Evolutionary conservation across 23 tunicate genomes (phyloP), one percentile per base, ranked within the genome.

Genomic region (Botrylloides violaceus): DNA sequence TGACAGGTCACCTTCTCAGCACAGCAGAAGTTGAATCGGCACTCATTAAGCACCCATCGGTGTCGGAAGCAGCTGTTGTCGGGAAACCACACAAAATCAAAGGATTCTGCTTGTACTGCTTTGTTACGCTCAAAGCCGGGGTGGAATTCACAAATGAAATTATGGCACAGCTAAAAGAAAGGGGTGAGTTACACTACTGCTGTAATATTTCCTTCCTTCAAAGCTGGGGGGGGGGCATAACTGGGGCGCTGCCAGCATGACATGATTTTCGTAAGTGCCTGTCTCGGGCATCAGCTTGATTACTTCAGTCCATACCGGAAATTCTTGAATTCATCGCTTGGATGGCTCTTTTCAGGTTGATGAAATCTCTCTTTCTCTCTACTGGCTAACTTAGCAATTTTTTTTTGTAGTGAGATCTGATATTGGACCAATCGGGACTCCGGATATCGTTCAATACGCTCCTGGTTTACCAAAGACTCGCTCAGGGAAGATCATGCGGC

Each of bases 11-110:
- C 55, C 57, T 88, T 27, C 79, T 88, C 34, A 82, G 88, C 72
- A 88, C 96, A 3, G 88, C 88, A 28, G 88, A 88, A 78, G 82
- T 88, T 38, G 96, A 88, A 73, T 88, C 96, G 3, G 76, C 83
- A 6, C 68, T 88, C 28, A 82, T 82, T 27, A 77, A 82, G 63
- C 88, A 88, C 49, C 72, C 81, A 3, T 76, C 73, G 18, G 98
- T 92, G 2, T 74, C 93, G 39, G 98, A 92, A 66, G 81, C 98
- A 35, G 98, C 98, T 0, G 93, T 85, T 26, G 92, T 92, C 3
- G 84, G 87, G 2, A 77, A 73, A 55, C 96, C 96, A 12, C 90
- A 88, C 36, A 19, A 65, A 2, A 57, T 82, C 31, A 88, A 88
- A 64, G 96, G 96, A 39, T 84, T 73, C 64, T 72, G 84, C 59